Percentiles rank a stretch among this genome's conserved stretches.
Conservation (phyloP, 2,888 invertebrate genomes). For the Drosophila colorata region DNA sequence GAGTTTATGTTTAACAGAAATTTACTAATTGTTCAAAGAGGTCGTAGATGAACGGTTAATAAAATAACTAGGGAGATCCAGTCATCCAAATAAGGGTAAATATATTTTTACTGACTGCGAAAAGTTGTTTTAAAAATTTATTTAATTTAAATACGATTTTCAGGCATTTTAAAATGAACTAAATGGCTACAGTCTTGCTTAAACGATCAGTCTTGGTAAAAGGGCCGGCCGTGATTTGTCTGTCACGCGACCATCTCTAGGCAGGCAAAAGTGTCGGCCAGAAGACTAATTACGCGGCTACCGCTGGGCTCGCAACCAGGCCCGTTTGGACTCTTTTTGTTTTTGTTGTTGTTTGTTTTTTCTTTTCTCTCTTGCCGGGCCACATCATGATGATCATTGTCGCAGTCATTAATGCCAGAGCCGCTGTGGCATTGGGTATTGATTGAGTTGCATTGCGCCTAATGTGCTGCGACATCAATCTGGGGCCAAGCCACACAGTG, state of each 20-base stretch:
- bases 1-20: too few relatives aligned
- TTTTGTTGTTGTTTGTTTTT: constrained; percentile 20
- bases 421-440: constrained; percentile 58
- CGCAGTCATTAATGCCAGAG: constrained; percentile 71
- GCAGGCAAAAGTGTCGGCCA: constrained; percentile 72
- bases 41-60: too few relatives aligned
- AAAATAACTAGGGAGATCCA: too few relatives aligned
- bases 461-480: constrained; percentile 84
- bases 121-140: too few relatives aligned
- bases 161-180: too few relatives aligned
- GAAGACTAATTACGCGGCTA: constrained; percentile 80
- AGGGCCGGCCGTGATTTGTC: constrained; percentile 12
- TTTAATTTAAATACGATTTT: too few relatives aligned
- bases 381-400: constrained; percentile 50
- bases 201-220: neutral
- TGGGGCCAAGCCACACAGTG: constrained; percentile 23
- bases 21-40: too few relatives aligned
- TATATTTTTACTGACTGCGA: too few relatives aligned
- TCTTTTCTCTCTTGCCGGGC: constrained; percentile 12
- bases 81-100: too few relatives aligned
- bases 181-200: neutral
- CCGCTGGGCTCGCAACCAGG: constrained; percentile 34
- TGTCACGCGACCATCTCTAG: constrained; percentile 51
- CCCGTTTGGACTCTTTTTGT: constrained; percentile 27
- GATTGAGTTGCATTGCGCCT: constrained; percentile 82